Percentiles rank a stretch among this genome's conserved stretches.
Evolutionary conservation across 2,888 invertebrate species (phyloP).

Genomic region (Spilarctia lutea): DNA sequence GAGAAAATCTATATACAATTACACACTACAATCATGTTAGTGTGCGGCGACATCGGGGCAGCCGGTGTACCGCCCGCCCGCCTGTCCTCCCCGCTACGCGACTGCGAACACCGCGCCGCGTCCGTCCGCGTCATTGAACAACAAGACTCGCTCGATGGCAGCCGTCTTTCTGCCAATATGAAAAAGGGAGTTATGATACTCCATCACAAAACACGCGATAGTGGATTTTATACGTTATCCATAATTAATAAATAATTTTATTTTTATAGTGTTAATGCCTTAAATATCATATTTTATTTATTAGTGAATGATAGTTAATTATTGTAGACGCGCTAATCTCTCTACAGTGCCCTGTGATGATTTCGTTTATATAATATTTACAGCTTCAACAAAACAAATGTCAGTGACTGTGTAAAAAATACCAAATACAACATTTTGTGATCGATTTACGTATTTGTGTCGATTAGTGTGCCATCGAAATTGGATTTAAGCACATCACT

Average conservation of each 20-base stretch:
- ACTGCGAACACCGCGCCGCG: conserved; percentile 81
- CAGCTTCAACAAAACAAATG: conserved; percentile 70
- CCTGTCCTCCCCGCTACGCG: conserved; percentile 82
- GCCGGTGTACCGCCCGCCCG: conserved; percentile 83
- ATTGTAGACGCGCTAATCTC: conserved; percentile 79
- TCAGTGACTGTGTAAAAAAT: conserved; percentile 76
- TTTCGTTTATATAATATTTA: conserved; percentile 76
- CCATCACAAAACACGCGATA: conserved; percentile 82
- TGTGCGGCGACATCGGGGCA: conserved; percentile 84
- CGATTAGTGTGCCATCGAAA: conserved; percentile 74
- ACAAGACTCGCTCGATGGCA: conserved; percentile 86
- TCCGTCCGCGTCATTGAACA: conserved; percentile 85
- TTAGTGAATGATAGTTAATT: conserved; percentile 85
- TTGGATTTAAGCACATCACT: conserved; percentile 73
- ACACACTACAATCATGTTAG: conserved; percentile 63
- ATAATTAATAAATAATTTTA: conserved; percentile 82
- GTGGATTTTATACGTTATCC: conserved; percentile 83
- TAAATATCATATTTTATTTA: conserved; percentile 82
- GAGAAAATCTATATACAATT: conserved; percentile 54
- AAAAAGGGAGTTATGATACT: conserved; percentile 82
- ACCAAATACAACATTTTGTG: conserved; percentile 65
- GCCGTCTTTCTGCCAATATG: conserved; percentile 85
- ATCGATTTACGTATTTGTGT: conserved; percentile 73
- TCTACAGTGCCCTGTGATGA: conserved; percentile 82
- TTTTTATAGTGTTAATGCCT: conserved; percentile 84